Percentiles rank a stretch among this genome's conserved stretches.
These are phyloP conservation scores for Brachyhypopomus occidentalis DNA, from an alignment of 2,113 vertebrate genomes.

Conservation along the genomic window DNA sequence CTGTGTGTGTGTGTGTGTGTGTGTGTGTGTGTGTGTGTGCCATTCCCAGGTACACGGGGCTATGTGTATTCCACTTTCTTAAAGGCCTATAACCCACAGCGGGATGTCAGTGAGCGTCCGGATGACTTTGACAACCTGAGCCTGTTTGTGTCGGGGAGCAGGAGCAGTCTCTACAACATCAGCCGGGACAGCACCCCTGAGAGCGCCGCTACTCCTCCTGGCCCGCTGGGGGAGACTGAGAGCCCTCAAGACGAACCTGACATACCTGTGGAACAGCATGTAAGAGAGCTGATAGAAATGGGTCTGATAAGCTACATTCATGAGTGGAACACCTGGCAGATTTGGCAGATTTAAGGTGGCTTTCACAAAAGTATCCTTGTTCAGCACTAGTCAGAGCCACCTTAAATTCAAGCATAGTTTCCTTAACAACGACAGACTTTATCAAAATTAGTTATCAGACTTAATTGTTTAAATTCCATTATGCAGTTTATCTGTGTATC, in stretches of 20 bases:
- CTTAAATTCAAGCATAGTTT: too few species aligned
- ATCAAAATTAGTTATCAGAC: too few species aligned
- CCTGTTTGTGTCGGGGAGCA: slow-evolving; percentile 84
- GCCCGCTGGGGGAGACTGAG: slow-evolving; percentile 72
- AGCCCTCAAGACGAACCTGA: slow-evolving; percentile 61
- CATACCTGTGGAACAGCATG: slow-evolving; percentile 76
- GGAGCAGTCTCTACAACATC: slow-evolving; percentile 73
- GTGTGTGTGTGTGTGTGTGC: slow-evolving; percentile 1
- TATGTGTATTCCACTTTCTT: slow-evolving; percentile 96
- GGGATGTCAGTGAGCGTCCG: slow-evolving; percentile 72
- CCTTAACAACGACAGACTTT: too few species aligned
- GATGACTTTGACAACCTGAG: slow-evolving; percentile 93
- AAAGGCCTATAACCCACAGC: slow-evolving; percentile 87
- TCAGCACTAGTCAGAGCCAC: too few species aligned
- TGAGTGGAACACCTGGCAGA: too few species aligned
- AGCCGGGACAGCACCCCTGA: slow-evolving; percentile 36
- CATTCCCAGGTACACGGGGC: slow-evolving; percentile 77
- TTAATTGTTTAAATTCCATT: too few species aligned
- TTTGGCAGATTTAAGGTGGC: too few species aligned
- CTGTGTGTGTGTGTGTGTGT: slow-evolving; percentile 38
- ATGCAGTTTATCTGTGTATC: too few species aligned
- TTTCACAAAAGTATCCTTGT: too few species aligned
- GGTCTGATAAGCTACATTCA: too few species aligned
- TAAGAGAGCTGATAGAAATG: slow-evolving; percentile 58
- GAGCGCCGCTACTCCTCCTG: slow-evolving; percentile 70